Conservation (phyloP, 2,113 vertebrate species). For the Microcebus lehilahytsara region DNA sequence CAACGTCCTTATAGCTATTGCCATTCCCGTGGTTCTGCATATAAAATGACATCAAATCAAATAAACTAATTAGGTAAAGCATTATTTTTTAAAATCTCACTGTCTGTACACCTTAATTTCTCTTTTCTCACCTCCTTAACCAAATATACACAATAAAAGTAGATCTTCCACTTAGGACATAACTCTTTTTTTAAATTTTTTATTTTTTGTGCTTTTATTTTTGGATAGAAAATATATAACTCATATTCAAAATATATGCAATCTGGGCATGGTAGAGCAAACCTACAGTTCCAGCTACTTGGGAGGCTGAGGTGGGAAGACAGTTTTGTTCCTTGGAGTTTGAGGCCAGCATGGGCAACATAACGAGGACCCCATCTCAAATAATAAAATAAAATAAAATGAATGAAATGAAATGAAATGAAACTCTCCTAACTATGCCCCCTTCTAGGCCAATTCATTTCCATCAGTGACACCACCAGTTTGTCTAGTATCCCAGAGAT, state of each 20-base stretch:
- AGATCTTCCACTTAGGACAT: background rate
- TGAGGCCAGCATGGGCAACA: background rate
- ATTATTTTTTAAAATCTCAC: background rate
- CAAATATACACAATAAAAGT: background rate
- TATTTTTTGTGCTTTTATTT: no score
- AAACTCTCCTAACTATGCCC: background rate
- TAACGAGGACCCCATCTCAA: background rate
- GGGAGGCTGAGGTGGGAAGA: no score
- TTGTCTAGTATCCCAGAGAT: background rate
- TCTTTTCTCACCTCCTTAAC: background rate
- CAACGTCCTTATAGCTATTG: background rate
- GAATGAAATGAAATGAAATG: background rate
- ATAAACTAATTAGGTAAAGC: background rate
- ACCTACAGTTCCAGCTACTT: no score
- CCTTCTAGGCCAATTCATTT: background rate
- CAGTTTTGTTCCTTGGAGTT: background rate
- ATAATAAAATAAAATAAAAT: background rate
- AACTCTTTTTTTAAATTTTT: background rate
- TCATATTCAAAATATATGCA: no score
- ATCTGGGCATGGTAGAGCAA: no score
- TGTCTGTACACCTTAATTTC: background rate
- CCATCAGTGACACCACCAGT: background rate
- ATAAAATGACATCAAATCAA: background rate
- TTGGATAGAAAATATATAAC: no score
- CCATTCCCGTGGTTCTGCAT: background rate